A percentile compares a stretch with the other conserved stretches of the same genome.
These are phyloP conservation scores for Solenodon paradoxus DNA, from an alignment of 2,113 vertebrate species.

Conservation along the genomic window DNA sequence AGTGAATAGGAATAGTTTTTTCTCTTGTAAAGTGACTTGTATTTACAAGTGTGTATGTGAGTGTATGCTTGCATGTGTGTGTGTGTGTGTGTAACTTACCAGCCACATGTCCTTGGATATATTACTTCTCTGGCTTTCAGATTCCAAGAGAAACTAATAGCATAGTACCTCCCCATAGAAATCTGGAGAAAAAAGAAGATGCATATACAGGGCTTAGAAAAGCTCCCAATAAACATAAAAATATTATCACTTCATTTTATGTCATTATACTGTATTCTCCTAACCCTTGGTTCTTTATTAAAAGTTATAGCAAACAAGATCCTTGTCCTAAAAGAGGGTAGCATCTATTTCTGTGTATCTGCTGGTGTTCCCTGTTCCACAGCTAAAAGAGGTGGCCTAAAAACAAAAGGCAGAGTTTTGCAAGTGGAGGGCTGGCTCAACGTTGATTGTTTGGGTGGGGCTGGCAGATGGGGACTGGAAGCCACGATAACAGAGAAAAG, in stretches of 20 bases:
- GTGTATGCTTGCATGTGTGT: too few relatives aligned
- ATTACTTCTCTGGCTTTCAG: background rate
- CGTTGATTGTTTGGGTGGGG: background rate
- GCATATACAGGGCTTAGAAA: background rate
- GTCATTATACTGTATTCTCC: background rate
- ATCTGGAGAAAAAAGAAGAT: background rate
- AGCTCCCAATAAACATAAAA: background rate
- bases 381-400: background rate
- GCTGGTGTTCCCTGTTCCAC: background rate
- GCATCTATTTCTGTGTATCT: background rate
- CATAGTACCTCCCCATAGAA: background rate
- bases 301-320: background rate
- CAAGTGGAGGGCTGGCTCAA: background rate
- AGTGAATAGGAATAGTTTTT: background rate
- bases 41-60: too few relatives aligned
- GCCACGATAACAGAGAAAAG: rapidly evolving
- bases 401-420: background rate
- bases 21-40: background rate
- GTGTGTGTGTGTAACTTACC: background rate
- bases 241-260: background rate
- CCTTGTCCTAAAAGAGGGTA: background rate
- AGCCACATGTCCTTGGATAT: background rate
- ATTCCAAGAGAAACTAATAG: conserved; percentile 9
- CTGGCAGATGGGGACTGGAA: background rate
- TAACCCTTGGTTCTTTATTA: background rate